A percentile compares a stretch with the other conserved stretches of the same genome.
These are phyloP conservation scores for Oncorhynchus tshawytscha DNA, from an alignment of 2,113 vertebrate species.

Conservation along the genomic window DNA sequence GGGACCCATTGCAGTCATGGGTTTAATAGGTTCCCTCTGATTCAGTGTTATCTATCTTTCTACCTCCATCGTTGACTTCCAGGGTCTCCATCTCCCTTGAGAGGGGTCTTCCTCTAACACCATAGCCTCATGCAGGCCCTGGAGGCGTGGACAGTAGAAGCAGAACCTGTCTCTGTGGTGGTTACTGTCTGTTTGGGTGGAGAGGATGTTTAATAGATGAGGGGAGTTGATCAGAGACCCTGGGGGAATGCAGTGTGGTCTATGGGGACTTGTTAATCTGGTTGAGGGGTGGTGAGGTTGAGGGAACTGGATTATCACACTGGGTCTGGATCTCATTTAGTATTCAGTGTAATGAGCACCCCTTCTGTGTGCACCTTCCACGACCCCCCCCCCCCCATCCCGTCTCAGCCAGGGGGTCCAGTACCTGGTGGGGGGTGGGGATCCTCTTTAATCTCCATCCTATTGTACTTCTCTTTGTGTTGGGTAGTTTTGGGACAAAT, in stretches of 20 bases:
- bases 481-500: neutral
- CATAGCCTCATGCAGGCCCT: neutral
- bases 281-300: neutral
- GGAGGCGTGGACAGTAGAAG: neutral
- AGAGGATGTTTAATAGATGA: conserved; percentile 59
- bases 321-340: conserved; percentile 40
- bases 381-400: neutral
- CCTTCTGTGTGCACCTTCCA: conserved; percentile 8
- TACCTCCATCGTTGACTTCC: neutral
- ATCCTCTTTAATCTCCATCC: neutral
- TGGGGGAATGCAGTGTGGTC: neutral
- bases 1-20: neutral
- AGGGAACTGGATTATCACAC: conserved; percentile 8
- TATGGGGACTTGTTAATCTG: conserved; percentile 60
- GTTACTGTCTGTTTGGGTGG: neutral
- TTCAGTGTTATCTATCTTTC: too few relatives aligned
- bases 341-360: conserved; percentile 63
- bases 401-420: neutral
- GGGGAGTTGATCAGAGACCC: neutral
- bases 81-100: neutral
- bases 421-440: neutral
- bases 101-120: neutral
- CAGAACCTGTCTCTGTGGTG: neutral
- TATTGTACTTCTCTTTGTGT: neutral
- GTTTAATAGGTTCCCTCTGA: neutral